These are phyloP conservation scores for Hystrix cristata DNA, from an alignment of 2,113 vertebrate genomes.

Conservation along the genomic window DNA sequence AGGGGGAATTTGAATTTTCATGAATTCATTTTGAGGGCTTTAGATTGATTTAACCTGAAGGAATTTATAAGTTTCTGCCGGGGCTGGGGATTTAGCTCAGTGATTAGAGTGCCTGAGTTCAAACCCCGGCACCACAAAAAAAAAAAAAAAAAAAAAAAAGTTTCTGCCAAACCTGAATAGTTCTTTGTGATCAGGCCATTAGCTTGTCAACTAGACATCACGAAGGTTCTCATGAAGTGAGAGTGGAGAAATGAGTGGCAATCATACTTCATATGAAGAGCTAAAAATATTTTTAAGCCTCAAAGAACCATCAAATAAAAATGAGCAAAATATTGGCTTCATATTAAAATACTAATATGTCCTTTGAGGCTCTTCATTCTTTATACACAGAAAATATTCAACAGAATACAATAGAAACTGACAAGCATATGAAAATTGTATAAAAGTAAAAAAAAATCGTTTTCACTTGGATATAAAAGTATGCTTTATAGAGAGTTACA, in stretches of 20 bases:
- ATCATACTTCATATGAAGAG: neutral
- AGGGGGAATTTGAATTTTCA: slow-evolving; percentile 34
- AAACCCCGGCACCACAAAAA: no score
- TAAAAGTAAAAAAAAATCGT: neutral
- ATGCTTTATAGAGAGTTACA: neutral
- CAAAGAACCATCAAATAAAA: slow-evolving; percentile 23
- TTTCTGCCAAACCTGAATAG: slow-evolving; percentile 59
- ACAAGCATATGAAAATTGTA: neutral
- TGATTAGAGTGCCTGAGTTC: no score
- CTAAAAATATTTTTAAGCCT: slow-evolving; percentile 9
- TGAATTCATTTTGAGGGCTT: slow-evolving; percentile 19
- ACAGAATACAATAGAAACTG: neutral
- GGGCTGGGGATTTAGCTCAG: no score
- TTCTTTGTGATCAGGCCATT: slow-evolving; percentile 30
- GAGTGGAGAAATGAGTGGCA: neutral
- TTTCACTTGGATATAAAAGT: neutral
- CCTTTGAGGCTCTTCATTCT: neutral
- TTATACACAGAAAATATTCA: neutral
- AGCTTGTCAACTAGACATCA: slow-evolving; percentile 45
- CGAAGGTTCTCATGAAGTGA: neutral
- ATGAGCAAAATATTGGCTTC: neutral
- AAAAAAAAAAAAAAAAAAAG: neutral
- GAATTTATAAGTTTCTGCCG: slow-evolving; percentile 69
- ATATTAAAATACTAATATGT: neutral
- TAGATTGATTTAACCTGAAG: slow-evolving; percentile 18